Conservation (phyloP, 2,797 vertebrate genomes). For the Acanthurus lineatus region DNA sequence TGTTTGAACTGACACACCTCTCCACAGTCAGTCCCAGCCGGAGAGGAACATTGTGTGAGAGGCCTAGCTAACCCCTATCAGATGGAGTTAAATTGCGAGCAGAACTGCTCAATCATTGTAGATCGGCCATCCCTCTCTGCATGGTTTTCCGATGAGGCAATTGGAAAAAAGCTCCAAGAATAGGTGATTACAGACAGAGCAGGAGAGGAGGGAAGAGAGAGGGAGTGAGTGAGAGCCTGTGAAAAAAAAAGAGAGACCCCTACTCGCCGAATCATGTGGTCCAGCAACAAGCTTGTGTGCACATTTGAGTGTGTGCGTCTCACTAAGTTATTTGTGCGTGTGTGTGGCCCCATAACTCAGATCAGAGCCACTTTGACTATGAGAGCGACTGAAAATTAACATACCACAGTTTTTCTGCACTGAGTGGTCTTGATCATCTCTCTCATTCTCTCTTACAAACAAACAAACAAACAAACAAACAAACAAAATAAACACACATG, state of each 20-base stretch:
- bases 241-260: conserved; percentile 53
- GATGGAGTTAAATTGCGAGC: conserved; percentile 83
- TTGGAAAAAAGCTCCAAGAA: conserved; percentile 88
- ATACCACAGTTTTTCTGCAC: conserved; percentile 10
- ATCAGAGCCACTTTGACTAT: conserved; percentile 43
- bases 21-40: background rate
- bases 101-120: conserved; percentile 81
- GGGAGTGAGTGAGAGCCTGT: conserved; percentile 26
- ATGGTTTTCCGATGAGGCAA: conserved; percentile 88
- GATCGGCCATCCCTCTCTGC: conserved; percentile 78
- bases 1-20: conserved; percentile 31
- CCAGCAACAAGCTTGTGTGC: conserved; percentile 39
- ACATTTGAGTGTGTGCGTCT: conserved; percentile 26
- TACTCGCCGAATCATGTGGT: conserved; percentile 71
- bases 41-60: conserved; percentile 43
- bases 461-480: background rate
- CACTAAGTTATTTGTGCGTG: conserved; percentile 60
- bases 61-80: conserved; percentile 78
- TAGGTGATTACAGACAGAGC: conserved; percentile 86
- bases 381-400: conserved; percentile 38
- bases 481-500: background rate
- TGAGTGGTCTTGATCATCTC: background rate
- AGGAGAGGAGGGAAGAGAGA: conserved; percentile 52
- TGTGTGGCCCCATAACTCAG: conserved; percentile 57
- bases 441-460: no score